phyloP scores from a whole-genome alignment of 2,797 vertebrate species.

The Periparus ater region DNA sequence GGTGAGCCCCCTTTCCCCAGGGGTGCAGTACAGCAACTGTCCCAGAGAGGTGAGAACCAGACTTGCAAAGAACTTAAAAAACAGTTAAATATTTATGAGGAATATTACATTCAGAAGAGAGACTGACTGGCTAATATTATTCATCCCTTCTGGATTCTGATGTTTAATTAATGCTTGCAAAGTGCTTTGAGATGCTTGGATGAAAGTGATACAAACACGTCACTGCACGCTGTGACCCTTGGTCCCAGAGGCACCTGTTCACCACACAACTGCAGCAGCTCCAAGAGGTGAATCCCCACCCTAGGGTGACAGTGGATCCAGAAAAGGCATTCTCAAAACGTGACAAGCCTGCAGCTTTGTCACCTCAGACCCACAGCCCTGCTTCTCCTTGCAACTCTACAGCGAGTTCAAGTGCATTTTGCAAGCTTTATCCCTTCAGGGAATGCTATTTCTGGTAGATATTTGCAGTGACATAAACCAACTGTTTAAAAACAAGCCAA shows the following conservation, averaged over 20 bases:
- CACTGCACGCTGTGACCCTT: neutral
- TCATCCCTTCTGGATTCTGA: constrained; percentile 38
- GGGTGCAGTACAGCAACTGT: neutral
- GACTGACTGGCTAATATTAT: constrained; percentile 25
- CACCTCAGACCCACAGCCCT: neutral
- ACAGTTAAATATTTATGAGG: constrained; percentile 21
- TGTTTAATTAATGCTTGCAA: constrained; percentile 54
- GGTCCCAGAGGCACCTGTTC: neutral
- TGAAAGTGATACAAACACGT: constrained; percentile 8
- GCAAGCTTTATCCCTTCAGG: neutral
- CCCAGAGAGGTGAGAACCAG: neutral
- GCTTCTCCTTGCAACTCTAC: neutral
- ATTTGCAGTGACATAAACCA: constrained; percentile 33
- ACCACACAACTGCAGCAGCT: neutral
- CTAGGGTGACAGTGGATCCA: neutral
- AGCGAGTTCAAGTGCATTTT: neutral
- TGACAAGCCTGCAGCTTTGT: neutral
- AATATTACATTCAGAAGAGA: constrained; percentile 13
- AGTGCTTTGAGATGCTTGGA: constrained; percentile 49
- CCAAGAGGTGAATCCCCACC: neutral
- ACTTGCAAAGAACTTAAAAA: neutral
- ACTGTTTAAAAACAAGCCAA: constrained; percentile 23
- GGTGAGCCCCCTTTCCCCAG: neutral
- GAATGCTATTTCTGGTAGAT: constrained; percentile 26
- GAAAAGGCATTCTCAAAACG: neutral